Evolutionary conservation across 2,797 vertebrate species (phyloP).

Genomic region (Falco concolor): DNA sequence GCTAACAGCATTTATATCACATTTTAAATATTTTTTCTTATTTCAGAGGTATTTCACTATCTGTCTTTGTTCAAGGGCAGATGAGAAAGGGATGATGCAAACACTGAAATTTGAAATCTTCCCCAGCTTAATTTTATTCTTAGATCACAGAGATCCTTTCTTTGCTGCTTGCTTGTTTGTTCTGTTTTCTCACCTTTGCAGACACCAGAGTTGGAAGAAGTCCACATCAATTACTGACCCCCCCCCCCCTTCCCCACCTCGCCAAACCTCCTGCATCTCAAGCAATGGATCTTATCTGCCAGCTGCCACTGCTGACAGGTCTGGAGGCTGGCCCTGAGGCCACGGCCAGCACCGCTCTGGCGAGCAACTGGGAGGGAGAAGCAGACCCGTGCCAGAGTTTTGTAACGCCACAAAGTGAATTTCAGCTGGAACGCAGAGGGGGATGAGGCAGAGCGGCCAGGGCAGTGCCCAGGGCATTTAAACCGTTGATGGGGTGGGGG

Average conservation of each 20-base stretch:
- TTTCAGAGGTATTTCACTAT: conserved; percentile 2
- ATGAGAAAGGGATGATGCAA: neutral
- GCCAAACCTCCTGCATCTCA: neutral
- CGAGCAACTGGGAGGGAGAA: neutral
- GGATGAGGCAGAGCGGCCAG: neutral
- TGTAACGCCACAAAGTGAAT: accelerated
- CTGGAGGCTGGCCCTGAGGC: neutral
- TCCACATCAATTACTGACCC: neutral
- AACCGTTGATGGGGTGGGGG: neutral
- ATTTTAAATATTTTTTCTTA: neutral
- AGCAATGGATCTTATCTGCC: neutral
- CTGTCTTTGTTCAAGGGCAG: conserved; percentile 52
- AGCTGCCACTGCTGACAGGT: neutral
- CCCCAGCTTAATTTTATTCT: neutral
- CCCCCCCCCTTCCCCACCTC: neutral
- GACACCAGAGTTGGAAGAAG: neutral
- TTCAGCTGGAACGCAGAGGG: neutral
- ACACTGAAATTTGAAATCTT: neutral
- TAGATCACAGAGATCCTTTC: neutral
- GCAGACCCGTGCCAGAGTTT: neutral
- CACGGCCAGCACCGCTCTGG: neutral
- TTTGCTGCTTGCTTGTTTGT: neutral
- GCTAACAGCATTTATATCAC: neutral
- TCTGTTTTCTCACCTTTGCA: neutral
- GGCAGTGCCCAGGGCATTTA: neutral